Percentiles rank a stretch among this genome's conserved stretches.
phyloP scores from a whole-genome alignment of 2,888 invertebrate species.

The Cordilura impudica region DNA sequence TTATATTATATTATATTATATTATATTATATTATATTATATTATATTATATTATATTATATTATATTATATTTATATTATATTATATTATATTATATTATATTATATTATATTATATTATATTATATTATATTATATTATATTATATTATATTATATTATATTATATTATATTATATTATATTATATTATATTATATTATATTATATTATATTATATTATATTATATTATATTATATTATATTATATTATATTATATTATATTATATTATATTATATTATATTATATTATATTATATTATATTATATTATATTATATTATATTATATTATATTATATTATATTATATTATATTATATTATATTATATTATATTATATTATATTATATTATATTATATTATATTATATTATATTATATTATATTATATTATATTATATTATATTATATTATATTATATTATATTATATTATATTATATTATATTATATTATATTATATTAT shows the following conservation, averaged over 20 bases:
- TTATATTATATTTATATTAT: background rate
- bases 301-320: background rate
- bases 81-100: background rate
- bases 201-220: background rate
- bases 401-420: background rate
- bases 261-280: background rate
- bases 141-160: background rate
- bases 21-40: background rate
- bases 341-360: background rate
- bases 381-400: background rate
- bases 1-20: background rate
- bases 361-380: background rate
- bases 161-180: background rate
- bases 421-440: background rate
- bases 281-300: background rate
- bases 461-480: background rate
- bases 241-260: background rate
- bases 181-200: background rate
- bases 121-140: background rate
- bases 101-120: background rate
- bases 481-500: background rate
- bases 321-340: background rate
- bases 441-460: background rate
- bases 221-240: background rate
- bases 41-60: background rate